Evolutionary conservation across 2,888 invertebrate genomes (phyloP).

Genomic region (Leptarthrus brevirostris): DNA sequence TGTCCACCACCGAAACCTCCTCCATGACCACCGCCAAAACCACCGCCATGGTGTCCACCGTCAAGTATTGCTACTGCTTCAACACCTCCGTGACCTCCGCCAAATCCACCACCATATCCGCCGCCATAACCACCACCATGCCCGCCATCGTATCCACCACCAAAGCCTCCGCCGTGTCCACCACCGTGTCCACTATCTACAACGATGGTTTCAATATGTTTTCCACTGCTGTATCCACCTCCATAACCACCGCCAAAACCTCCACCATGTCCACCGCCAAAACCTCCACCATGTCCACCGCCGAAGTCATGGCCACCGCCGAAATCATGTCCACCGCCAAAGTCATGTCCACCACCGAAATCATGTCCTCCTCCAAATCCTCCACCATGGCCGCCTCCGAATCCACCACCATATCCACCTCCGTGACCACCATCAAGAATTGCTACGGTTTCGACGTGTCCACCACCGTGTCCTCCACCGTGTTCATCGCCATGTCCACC

Average conservation of each 20-base stretch:
- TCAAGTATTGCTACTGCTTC: slow-evolving; percentile 1
- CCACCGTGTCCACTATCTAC: slow-evolving; percentile 53
- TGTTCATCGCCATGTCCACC: slow-evolving; percentile 27
- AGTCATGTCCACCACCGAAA: slow-evolving; percentile 52
- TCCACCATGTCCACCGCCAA: slow-evolving; percentile 41
- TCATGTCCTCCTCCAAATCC: slow-evolving; percentile 38
- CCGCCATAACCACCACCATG: slow-evolving; percentile 7
- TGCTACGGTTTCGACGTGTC: slow-evolving; percentile 15
- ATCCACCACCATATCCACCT: slow-evolving; percentile 49
- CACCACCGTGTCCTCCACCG: slow-evolving; percentile 33
- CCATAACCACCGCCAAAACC: slow-evolving; percentile 48
- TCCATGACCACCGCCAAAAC: slow-evolving; percentile 28
- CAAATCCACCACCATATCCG: neutral
- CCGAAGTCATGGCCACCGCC: slow-evolving; percentile 33
- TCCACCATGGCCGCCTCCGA: slow-evolving; percentile 44
- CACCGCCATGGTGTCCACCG: neutral
- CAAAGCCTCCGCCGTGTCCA: slow-evolving; percentile 7
- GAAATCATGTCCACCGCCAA: slow-evolving; percentile 48
- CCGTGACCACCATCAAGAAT: slow-evolving; percentile 45
- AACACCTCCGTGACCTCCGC: neutral
- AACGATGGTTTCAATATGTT: slow-evolving; percentile 51
- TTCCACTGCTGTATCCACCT: slow-evolving; percentile 47
- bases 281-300: slow-evolving; percentile 51
- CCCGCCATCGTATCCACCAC: slow-evolving; percentile 13
- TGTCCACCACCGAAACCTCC: slow-evolving; percentile 16